A percentile compares a stretch with the other conserved stretches of the same genome.
Conservation (phyloP, 2,888 invertebrate genomes). For the Hymenopus coronatus region DNA sequence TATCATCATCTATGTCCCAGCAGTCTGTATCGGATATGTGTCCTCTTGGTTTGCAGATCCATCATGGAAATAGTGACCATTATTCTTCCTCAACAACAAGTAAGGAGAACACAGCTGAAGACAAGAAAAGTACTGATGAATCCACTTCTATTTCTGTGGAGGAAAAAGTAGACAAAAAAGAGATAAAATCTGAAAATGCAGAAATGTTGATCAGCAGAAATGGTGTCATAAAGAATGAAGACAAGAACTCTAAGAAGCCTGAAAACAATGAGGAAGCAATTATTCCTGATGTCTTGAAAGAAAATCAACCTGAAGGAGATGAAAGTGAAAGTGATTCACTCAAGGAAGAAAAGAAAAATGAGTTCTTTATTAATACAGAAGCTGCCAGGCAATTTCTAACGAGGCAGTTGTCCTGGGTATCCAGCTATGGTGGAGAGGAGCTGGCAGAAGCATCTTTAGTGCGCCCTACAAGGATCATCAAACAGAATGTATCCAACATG, state of each 20-base stretch:
- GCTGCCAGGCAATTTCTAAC: constrained; percentile 74
- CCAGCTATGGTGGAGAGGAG: constrained; percentile 55
- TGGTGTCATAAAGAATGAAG: not conserved
- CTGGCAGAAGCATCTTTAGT: constrained; percentile 53
- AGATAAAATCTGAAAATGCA: not conserved
- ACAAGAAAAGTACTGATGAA: constrained; percentile 56
- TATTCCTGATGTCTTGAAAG: not conserved
- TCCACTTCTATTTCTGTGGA: constrained; percentile 55
- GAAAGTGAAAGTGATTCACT: constrained; percentile 46
- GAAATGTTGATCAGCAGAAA: not conserved
- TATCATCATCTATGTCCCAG: constrained; percentile 58
- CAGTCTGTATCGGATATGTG: constrained; percentile 63
- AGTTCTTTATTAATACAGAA: constrained; percentile 74
- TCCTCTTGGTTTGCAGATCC: constrained; percentile 59
- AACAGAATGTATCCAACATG: constrained; percentile 70
- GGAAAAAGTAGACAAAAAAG: constrained; percentile 36
- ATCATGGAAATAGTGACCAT: constrained; percentile 57
- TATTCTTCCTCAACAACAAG: constrained; percentile 57
- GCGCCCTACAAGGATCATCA: constrained; percentile 63
- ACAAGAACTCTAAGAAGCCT: not conserved
- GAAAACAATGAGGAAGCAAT: not conserved
- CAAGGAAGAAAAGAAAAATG: constrained; percentile 54
- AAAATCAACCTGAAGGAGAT: not conserved
- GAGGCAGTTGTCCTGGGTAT: constrained; percentile 70
- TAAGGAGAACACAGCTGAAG: constrained; percentile 51